A percentile compares a stretch with the other conserved stretches of the same genome.
Evolutionary conservation across 2,888 invertebrate species (phyloP).

Genomic region (Noctua janthe): DNA sequence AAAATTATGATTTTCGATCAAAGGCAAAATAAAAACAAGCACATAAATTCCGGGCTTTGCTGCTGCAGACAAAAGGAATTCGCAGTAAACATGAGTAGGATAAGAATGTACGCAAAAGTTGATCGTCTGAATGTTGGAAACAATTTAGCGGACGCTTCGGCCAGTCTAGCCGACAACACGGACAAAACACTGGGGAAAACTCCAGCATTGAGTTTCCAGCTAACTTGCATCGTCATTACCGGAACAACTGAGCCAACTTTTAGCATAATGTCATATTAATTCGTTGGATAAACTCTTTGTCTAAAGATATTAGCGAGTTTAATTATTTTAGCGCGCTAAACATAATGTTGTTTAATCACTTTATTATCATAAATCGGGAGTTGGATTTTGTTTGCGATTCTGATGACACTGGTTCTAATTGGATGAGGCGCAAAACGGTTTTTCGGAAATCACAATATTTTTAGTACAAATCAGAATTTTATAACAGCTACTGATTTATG

Average conservation of each 20-base stretch:
- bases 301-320: conserved; percentile 47
- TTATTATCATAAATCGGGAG: conserved; percentile 24
- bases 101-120: conserved; percentile 51
- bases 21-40: conserved; percentile 26
- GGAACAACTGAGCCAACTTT: conserved; percentile 56
- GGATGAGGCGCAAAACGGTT: neutral
- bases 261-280: conserved; percentile 62
- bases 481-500: neutral
- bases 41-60: conserved; percentile 14
- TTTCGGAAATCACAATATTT: neutral
- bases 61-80: conserved; percentile 48
- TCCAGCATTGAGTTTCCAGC: conserved; percentile 38
- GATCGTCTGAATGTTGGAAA: conserved; percentile 51
- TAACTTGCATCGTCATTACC: conserved; percentile 56
- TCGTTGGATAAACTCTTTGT: conserved; percentile 52
- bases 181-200: conserved; percentile 57
- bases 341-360: conserved; percentile 36
- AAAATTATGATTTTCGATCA: conserved; percentile 17
- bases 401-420: neutral
- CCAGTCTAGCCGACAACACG: conserved; percentile 39
- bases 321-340: conserved; percentile 42
- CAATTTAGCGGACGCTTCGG: conserved; percentile 50
- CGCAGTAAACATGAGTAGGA: conserved; percentile 47
- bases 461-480: neutral
- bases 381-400: conserved; percentile 5